Evolutionary conservation across 2,797 vertebrate species (phyloP).

Genomic region (Yasuhikotakia modesta): DNA sequence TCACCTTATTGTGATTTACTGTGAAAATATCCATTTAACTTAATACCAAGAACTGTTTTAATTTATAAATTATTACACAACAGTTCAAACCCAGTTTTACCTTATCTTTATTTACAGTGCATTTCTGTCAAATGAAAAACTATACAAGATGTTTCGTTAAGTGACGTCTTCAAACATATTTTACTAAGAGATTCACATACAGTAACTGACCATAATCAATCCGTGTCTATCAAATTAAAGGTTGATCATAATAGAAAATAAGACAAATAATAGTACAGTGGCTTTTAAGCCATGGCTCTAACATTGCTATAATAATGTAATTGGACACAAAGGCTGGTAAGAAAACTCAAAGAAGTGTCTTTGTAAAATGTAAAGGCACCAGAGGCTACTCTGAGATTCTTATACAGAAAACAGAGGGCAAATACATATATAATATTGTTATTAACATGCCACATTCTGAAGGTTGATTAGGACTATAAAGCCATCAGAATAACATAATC

Average conservation of each 20-base stretch:
- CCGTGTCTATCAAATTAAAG: slow-evolving; percentile 43
- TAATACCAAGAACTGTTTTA: not conserved
- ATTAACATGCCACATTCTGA: slow-evolving; percentile 24
- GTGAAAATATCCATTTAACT: too few relatives aligned
- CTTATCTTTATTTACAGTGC: slow-evolving; percentile 92
- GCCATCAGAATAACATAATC: too few relatives aligned
- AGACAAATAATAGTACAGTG: slow-evolving; percentile 28
- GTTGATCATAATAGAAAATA: slow-evolving; percentile 12
- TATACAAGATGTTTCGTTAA: slow-evolving; percentile 80
- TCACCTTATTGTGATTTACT: too few relatives aligned
- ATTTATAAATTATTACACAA: not conserved
- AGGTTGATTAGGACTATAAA: not conserved
- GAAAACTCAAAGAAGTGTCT: not conserved
- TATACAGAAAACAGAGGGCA: slow-evolving; percentile 15
- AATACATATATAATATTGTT: slow-evolving; percentile 6
- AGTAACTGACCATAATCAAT: slow-evolving; percentile 25
- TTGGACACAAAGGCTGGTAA: not conserved
- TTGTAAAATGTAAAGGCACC: slow-evolving; percentile 36
- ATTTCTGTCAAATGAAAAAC: slow-evolving; percentile 85
- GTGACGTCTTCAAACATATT: slow-evolving; percentile 78
- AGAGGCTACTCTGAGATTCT: not conserved
- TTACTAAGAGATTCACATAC: slow-evolving; percentile 45
- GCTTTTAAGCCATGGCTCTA: slow-evolving; percentile 15
- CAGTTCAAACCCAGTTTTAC: slow-evolving; percentile 78
- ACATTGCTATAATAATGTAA: slow-evolving; percentile 12